Evolutionary conservation across 1,140 invertebrate species (phyloP), one percentile per base, ranked within the genome.

Genomic region (Drosophila nasuta): DNA sequence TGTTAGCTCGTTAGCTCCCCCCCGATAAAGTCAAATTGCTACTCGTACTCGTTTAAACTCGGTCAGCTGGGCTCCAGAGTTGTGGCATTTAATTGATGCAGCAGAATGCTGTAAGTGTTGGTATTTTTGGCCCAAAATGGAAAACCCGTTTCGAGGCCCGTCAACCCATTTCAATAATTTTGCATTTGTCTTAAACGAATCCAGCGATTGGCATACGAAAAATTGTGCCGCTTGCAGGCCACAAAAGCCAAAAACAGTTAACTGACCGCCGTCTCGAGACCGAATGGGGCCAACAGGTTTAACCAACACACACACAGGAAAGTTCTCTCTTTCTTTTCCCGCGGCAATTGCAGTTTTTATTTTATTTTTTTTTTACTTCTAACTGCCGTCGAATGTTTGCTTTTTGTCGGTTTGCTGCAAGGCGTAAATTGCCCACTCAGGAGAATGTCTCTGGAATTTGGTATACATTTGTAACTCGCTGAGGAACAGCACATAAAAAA

Each of bases 211-310:
- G 72, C 77, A 66, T 49, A 78, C 62, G 8, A 38, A 38, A 79
- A 79, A 73, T 79, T 77, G 67, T 76, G 80, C 62, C 75, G 75
- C 75, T 71, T 76, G 68, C 77, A 81, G 79, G 73, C 77, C 20
- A 25, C 20, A 25, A 25, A 76, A 54, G 2, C 77, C 4, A 13
- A 43, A 25, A 43, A 43, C 41, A 43, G 41, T 43, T 43, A 43
- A 57, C 54, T 57, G 54, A 57, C 41, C 57, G 57, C n/a, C 59
- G 49, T 45, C 58, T 33, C 28, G 30, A 25, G 57, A 41, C 52
- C 73, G 75, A 87, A 72, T 67, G 82, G 75, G 82, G 82, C 83
- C 82, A 87, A 87, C 82, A 80, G 82, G 83, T 83, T 87, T 87
- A 48, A 25, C 33, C 77, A 65, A 46, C 28, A 73, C 45, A 33